Conservation (phyloP, 2,797 vertebrate species). For the Triplophysa bombifrons region DNA sequence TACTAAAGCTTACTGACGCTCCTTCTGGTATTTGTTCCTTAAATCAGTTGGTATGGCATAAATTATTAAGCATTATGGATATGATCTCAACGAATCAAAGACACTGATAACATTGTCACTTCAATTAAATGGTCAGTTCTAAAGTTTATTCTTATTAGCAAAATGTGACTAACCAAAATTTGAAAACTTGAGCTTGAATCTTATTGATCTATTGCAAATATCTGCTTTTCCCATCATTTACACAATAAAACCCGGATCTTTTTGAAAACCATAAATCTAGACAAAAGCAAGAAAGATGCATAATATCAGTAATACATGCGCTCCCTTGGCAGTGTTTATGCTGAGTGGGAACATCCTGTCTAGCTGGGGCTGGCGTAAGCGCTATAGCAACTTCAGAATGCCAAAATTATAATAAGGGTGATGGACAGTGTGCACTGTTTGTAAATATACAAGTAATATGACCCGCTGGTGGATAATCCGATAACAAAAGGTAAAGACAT, state of each 20-base stretch:
- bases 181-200: neutral
- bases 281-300: neutral
- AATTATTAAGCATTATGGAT: no score
- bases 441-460: slow-evolving; percentile 5
- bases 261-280: neutral
- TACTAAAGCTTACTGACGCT: neutral
- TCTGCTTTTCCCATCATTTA: neutral
- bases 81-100: no score
- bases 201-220: neutral
- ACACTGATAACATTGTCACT: no score
- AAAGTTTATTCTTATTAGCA: neutral
- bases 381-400: neutral
- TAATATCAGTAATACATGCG: slow-evolving; percentile 6
- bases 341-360: neutral
- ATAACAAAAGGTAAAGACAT: neutral
- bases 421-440: slow-evolving; percentile 5
- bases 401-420: slow-evolving; percentile 17
- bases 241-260: neutral
- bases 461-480: neutral
- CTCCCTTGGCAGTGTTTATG: neutral
- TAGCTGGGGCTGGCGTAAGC: neutral
- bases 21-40: neutral
- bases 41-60: no score
- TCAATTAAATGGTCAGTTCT: neutral
- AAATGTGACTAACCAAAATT: neutral